phyloP scores from a whole-genome alignment of 2,888 invertebrate genomes.

The Cosmia pyralina region DNA sequence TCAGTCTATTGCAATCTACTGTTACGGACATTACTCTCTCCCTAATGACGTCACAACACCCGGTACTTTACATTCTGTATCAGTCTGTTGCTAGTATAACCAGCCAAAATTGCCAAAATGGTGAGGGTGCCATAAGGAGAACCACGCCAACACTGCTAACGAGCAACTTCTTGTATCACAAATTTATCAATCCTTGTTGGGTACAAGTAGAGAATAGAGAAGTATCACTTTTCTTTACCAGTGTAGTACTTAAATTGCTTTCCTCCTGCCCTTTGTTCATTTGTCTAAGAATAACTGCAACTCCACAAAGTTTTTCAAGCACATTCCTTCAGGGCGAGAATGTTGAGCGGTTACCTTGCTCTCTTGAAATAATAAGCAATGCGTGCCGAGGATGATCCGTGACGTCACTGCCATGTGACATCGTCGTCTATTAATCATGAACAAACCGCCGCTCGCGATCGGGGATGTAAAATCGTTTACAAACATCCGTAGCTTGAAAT shows the following conservation, averaged over 20 bases:
- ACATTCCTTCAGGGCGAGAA: conserved; percentile 49
- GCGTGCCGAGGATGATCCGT: conserved; percentile 70
- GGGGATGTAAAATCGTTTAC: conserved; percentile 64
- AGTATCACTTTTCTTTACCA: neutral
- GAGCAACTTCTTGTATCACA: neutral
- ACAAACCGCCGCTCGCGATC: conserved; percentile 76
- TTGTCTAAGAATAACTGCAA: conserved; percentile 27
- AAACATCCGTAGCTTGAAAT: conserved; percentile 61
- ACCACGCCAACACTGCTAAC: neutral
- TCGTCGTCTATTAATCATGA: conserved; percentile 83
- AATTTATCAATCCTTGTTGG: neutral
- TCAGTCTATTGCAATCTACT: neutral
- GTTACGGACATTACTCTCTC: neutral
- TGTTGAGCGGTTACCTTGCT: conserved; percentile 61
- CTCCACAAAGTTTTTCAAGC: conserved; percentile 32
- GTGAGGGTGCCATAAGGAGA: neutral
- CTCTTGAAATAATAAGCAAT: conserved; percentile 74
- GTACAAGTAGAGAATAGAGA: too few species aligned
- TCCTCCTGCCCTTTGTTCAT: neutral
- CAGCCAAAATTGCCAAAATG: neutral
- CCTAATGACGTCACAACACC: neutral
- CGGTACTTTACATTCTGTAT: neutral
- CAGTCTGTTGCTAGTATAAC: neutral
- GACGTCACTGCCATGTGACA: conserved; percentile 83
- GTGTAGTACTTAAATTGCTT: neutral